Percentiles rank a stretch among this genome's conserved stretches.
phyloP scores from a whole-genome alignment of 1,140 invertebrate genomes.

The Leptinotarsa lineolata region DNA sequence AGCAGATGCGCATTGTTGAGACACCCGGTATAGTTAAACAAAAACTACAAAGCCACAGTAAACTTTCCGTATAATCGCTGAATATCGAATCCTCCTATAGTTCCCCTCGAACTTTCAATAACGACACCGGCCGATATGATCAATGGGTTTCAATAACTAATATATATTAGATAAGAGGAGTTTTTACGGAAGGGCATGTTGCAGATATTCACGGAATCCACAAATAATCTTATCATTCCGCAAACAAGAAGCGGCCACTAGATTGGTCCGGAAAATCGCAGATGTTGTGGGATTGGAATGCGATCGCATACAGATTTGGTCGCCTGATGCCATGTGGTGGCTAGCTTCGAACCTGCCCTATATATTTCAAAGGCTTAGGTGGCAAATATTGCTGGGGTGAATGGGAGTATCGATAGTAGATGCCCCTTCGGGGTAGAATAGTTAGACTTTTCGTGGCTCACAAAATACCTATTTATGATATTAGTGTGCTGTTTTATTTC shows the following conservation, averaged over 20 bases:
- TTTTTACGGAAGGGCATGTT: background rate
- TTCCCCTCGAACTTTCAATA: background rate
- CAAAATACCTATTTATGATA: no score
- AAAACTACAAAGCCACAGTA: no score
- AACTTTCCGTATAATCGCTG: no score
- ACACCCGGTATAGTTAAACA: no score
- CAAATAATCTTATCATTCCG: conserved; percentile 1
- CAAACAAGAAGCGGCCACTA: background rate
- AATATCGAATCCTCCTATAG: background rate
- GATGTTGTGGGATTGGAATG: background rate
- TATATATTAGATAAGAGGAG: background rate
- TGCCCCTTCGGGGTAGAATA: no score
- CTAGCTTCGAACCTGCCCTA: background rate
- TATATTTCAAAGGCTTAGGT: background rate
- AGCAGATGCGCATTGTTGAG: no score
- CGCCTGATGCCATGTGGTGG: background rate
- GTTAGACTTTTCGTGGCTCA: no score
- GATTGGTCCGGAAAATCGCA: background rate
- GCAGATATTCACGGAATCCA: background rate
- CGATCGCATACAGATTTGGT: background rate
- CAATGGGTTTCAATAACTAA: background rate
- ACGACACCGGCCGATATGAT: background rate
- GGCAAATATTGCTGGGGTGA: background rate
- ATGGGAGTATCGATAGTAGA: no score
- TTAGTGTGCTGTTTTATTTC: no score